Evolutionary conservation across 1,140 invertebrate species (phyloP).

Genomic region (Matsumurasca onukii): DNA sequence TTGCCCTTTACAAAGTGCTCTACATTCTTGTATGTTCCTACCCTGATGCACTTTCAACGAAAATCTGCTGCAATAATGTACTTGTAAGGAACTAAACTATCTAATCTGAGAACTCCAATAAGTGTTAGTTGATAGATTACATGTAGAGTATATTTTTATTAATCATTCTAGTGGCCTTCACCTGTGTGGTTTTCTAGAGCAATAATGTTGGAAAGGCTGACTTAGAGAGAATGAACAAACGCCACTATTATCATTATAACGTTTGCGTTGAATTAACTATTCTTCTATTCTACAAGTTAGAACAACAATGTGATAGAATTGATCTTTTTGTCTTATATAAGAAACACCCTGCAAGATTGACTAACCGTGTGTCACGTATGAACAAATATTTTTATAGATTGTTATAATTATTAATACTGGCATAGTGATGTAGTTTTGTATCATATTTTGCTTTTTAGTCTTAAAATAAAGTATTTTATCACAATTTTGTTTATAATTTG

Average conservation of each 20-base stretch:
- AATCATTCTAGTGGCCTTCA: constrained; percentile 22
- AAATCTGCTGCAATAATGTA: constrained; percentile 17
- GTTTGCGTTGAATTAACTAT: neutral
- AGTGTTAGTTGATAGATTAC: too few species aligned
- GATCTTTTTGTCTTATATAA: constrained; percentile 20
- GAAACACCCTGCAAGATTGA: constrained; percentile 8
- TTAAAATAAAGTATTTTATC: constrained; percentile 7
- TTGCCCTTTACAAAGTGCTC: constrained; percentile 12
- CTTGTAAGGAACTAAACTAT: neutral
- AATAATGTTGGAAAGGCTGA: constrained; percentile 14
- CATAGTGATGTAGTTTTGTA: constrained; percentile 24
- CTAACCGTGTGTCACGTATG: constrained; percentile 11
- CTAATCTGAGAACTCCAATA: too few species aligned
- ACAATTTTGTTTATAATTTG: constrained; percentile 19
- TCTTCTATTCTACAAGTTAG: constrained; percentile 1
- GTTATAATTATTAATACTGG: constrained; percentile 9
- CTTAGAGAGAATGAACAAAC: constrained; percentile 8
- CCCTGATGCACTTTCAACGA: constrained; percentile 1
- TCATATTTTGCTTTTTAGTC: constrained; percentile 3
- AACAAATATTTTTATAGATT: constrained; percentile 16
- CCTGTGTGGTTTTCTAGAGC: constrained; percentile 12
- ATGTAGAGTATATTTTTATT: neutral
- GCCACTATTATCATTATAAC: neutral
- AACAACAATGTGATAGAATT: constrained; percentile 21
- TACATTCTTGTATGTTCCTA: constrained; percentile 25